phyloP scores from a whole-genome alignment of 2,113 vertebrate species.

The Connochaetes taurinus region DNA sequence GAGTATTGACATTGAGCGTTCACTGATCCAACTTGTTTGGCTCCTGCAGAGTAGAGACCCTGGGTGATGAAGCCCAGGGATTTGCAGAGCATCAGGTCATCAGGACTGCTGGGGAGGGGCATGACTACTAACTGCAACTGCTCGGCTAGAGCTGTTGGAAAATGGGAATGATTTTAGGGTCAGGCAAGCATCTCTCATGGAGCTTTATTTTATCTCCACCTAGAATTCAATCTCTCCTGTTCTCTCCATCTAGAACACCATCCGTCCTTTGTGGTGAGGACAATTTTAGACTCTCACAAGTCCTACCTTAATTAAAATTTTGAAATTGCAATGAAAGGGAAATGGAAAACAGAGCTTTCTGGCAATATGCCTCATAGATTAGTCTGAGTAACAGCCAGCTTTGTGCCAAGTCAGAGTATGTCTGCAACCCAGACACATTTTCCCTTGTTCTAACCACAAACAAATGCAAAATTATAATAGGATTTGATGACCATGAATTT shows the following conservation, averaged over 20 bases:
- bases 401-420: rapidly evolving
- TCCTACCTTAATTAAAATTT: background rate
- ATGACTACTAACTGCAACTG: background rate
- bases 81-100: background rate
- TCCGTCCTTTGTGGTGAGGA: background rate
- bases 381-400: background rate
- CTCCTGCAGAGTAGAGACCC: background rate
- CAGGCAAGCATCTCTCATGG: background rate
- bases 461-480: too few species aligned
- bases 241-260: background rate
- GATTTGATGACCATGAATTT: too few species aligned
- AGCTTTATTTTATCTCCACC: background rate
- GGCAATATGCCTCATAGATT: too few species aligned
- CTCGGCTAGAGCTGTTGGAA: background rate
- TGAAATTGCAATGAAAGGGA: background rate
- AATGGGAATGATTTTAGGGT: rapidly evolving
- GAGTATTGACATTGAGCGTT: too few species aligned
- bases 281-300: background rate
- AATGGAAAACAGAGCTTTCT: background rate
- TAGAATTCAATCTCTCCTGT: background rate
- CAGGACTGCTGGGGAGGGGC: background rate
- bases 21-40: background rate
- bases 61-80: background rate
- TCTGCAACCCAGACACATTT: background rate
- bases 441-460: background rate